Evolutionary conservation across 2,113 vertebrate genomes (phyloP).

Genomic region (Galeopterus variegatus): DNA sequence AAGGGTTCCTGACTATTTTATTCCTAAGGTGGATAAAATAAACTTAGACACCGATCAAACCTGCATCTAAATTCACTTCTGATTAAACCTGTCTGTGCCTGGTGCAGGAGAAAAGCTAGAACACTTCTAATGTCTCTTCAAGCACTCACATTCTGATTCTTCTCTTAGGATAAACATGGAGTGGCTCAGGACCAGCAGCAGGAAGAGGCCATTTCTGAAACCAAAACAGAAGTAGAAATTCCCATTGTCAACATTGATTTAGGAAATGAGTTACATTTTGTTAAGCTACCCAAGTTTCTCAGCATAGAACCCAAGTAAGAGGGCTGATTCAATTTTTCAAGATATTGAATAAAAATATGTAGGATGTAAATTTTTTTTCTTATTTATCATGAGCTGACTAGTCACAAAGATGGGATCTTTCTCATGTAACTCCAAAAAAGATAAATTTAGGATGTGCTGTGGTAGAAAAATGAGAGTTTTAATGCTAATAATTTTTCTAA

Average conservation of each 20-base stretch:
- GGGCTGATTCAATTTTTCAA: neutral
- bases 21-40: neutral
- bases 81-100: neutral
- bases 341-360: neutral
- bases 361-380: neutral
- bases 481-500: neutral
- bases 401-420: neutral
- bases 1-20: neutral
- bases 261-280: conserved; percentile 97
- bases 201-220: conserved; percentile 93
- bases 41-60: too few relatives aligned
- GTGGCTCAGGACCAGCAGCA: conserved; percentile 92
- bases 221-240: conserved; percentile 96
- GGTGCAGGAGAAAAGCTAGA: neutral
- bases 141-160: neutral
- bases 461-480: conserved; percentile 6
- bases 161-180: conserved; percentile 92
- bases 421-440: conserved; percentile 11
- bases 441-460: neutral
- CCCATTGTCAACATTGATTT: conserved; percentile 97
- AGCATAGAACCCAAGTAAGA: conserved; percentile 97
- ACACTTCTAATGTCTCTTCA: neutral
- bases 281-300: conserved; percentile 97
- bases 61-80: neutral
- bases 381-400: neutral